Evolutionary conservation across 1,140 invertebrate genomes (phyloP).

Genomic region (Octopus sinensis): DNA sequence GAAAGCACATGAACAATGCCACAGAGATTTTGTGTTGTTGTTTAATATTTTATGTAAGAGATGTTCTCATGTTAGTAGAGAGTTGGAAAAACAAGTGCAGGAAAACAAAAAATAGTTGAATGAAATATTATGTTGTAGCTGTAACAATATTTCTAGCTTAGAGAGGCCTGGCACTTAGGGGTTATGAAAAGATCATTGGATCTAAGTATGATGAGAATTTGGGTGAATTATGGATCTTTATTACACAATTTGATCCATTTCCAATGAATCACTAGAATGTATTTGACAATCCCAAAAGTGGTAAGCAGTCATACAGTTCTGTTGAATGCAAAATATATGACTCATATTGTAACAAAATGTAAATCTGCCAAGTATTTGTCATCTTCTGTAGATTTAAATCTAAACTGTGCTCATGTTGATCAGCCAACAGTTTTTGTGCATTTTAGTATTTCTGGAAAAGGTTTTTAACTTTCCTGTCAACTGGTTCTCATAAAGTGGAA

Average conservation of each 20-base stretch:
- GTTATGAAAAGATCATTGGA: neutral
- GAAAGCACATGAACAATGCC: neutral
- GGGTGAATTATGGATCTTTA: neutral
- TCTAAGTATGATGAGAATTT: neutral
- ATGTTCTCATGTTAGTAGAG: neutral
- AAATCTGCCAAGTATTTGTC: neutral
- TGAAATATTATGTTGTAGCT: neutral
- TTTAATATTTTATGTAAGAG: neutral
- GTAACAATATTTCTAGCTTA: neutral
- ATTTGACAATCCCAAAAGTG: conserved; percentile 14
- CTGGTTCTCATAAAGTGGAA: neutral
- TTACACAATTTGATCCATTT: neutral
- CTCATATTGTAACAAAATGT: conserved; percentile 1
- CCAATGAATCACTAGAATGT: neutral
- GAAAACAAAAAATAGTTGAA: too few species aligned
- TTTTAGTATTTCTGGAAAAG: neutral
- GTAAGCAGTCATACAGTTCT: conserved; percentile 12
- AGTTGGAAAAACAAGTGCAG: too few species aligned
- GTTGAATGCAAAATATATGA: conserved; percentile 16
- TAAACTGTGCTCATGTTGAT: neutral
- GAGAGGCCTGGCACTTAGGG: neutral
- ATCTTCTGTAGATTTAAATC: conserved; percentile 14
- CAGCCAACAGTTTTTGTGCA: conserved; percentile 4
- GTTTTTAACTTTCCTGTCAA: conserved; percentile 15
- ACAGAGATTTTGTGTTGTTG: neutral